phyloP scores from a whole-genome alignment of 2,113 vertebrate species.

The Poicephalus meyeri region DNA sequence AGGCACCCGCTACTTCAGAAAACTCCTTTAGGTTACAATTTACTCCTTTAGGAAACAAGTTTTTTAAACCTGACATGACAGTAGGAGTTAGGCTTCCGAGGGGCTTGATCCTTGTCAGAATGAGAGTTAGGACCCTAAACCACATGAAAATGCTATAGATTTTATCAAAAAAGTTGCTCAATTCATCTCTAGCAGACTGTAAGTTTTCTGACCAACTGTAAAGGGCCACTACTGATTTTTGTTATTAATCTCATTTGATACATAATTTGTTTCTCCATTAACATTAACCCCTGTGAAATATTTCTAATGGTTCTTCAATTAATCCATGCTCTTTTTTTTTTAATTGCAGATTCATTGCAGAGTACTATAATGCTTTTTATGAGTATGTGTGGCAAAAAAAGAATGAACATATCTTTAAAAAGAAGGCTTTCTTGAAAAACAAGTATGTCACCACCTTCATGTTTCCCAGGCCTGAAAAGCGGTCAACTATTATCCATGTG shows the following conservation, averaged over 20 bases:
- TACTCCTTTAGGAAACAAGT: background rate
- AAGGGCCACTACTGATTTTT: background rate
- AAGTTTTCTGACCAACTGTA: background rate
- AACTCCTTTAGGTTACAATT: background rate
- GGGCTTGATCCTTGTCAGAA: background rate
- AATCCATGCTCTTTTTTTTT: conserved; percentile 19
- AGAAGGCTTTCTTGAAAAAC: background rate
- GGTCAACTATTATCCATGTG: background rate
- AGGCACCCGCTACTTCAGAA: background rate
- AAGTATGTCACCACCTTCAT: background rate
- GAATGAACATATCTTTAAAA: background rate
- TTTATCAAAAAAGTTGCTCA: background rate
- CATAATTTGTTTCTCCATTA: conserved; percentile 48
- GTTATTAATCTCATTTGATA: conserved; percentile 30
- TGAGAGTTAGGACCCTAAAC: background rate
- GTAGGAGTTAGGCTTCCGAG: background rate
- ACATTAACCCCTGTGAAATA: conserved; percentile 19
- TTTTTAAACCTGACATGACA: background rate
- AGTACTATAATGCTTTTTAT: background rate
- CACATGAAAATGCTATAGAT: background rate
- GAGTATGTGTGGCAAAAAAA: background rate
- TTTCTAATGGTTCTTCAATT: conserved; percentile 25
- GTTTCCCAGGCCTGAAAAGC: background rate
- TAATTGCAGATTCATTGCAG: conserved; percentile 16
- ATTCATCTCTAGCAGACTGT: background rate